phyloP scores from a whole-genome alignment of 1,140 invertebrate genomes.

The Ceratina calcarata region DNA sequence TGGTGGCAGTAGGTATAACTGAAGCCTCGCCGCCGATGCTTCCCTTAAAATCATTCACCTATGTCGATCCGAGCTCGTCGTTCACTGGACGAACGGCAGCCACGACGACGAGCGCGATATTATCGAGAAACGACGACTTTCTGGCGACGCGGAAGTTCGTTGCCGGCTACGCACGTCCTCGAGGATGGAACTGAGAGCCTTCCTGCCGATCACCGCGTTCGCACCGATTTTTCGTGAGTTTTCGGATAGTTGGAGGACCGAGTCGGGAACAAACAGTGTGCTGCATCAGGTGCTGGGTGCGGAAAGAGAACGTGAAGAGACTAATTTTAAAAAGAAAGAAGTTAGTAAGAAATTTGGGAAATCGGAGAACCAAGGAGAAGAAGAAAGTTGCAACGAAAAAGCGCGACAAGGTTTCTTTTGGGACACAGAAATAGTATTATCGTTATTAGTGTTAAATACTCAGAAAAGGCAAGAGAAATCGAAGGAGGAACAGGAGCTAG shows the following conservation, averaged over 20 bases:
- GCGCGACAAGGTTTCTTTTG: background rate
- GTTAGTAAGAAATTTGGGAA: background rate
- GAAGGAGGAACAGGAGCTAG: background rate
- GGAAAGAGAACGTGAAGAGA: slow-evolving; percentile 23
- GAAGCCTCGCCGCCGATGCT: slow-evolving; percentile 55
- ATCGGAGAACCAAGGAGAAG: background rate
- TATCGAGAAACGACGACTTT: slow-evolving; percentile 28
- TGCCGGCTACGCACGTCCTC: slow-evolving; percentile 38
- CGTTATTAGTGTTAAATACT: too few relatives aligned
- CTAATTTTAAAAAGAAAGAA: background rate
- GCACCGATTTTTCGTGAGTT: slow-evolving; percentile 48
- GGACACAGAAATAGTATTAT: background rate
- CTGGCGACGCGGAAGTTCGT: slow-evolving; percentile 39
- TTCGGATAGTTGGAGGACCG: slow-evolving; percentile 48
- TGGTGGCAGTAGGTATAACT: slow-evolving; percentile 1
- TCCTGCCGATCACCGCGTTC: slow-evolving; percentile 43
- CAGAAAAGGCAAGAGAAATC: background rate
- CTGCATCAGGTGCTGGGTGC: slow-evolving; percentile 44
- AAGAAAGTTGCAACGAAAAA: too few relatives aligned
- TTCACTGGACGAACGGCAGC: slow-evolving; percentile 38
- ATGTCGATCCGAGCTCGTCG: slow-evolving; percentile 53
- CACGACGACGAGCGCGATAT: background rate
- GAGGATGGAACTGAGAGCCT: slow-evolving; percentile 69
- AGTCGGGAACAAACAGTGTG: slow-evolving; percentile 45
- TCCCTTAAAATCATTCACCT: slow-evolving; percentile 35